A percentile compares a stretch with the other conserved stretches of the same genome.
These are phyloP conservation scores for Acleris literana DNA, from an alignment of 2,888 invertebrate species.

Conservation along the genomic window DNA sequence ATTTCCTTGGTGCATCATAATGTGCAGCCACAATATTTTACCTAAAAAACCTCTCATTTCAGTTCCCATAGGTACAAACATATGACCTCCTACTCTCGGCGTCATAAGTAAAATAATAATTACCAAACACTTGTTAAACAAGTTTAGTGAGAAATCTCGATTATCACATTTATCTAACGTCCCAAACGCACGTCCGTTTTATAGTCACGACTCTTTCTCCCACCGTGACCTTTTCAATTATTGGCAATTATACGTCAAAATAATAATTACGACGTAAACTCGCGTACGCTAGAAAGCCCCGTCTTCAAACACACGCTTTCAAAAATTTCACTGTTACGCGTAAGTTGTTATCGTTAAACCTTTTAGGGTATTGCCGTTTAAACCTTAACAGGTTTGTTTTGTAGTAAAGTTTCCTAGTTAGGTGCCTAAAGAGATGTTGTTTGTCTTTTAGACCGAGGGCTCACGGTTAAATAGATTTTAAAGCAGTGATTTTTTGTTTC, in stretches of 20 bases:
- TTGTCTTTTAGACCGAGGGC: no score
- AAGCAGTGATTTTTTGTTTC: no score
- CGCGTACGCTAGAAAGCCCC: constrained; percentile 42
- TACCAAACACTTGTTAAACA: no score
- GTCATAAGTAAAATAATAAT: no score
- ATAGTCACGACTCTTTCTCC: constrained; percentile 28
- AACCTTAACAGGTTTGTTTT: neutral
- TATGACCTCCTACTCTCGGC: no score
- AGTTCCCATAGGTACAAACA: no score
- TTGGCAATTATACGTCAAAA: constrained; percentile 39
- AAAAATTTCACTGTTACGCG: constrained; percentile 55
- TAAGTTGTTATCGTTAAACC: constrained; percentile 40
- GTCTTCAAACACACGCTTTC: constrained; percentile 49
- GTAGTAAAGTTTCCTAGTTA: neutral
- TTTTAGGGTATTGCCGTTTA: neutral
- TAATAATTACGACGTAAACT: constrained; percentile 34
- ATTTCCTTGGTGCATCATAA: no score
- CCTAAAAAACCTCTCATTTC: no score
- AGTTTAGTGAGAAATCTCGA: no score
- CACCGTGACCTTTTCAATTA: constrained; percentile 37
- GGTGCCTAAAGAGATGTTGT: neutral
- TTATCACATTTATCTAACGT: constrained; percentile 2
- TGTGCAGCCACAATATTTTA: no score
- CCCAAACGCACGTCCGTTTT: constrained; percentile 16
- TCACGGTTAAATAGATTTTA: no score